Evolutionary conservation across 1,140 invertebrate genomes (phyloP), one percentile per base, ranked within the genome.

Genomic region (Frieseomelitta varia): DNA sequence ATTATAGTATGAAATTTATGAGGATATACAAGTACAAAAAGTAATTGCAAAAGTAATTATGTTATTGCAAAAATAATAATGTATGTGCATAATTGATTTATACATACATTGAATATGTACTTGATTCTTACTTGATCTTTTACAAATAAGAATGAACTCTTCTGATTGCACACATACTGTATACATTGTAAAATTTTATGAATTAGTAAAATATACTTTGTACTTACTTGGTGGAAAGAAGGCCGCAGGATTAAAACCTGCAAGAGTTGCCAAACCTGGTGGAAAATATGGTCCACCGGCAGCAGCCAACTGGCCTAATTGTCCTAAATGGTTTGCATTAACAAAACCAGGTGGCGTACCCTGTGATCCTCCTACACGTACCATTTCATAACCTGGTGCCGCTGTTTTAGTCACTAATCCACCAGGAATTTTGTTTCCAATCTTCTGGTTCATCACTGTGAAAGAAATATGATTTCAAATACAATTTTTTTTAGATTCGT

Each of bases 171-270:
- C 0, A 39, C 39, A 39, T 8, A 39, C 4, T 39, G 8, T 39
- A 39, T 47, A 51, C 30, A 53, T 68, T 19, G 11, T 65, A 51
- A 0, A 58, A 67, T 21, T 27, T 10, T 55, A 34, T 6, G 2
- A 39, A 21, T 63, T 58, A 10, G n/a, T 53, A n/a, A 53, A 67
- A 61, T 73, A 55, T 17, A 12, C 17, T 12, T 14, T 72, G 12
- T 90, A 96, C 97, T 97, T 96, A 97, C 97, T 97, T 95, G 97
- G 97, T 93, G 97, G 97, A 92, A 97, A 95, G 93, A 97, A 96
- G 91, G 97, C 96, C 89, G 97, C 96, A 91, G 97, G 95, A 94
- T 96, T 97, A 91, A 96, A 96, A 15, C 95, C 95, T 39, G 94
- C 92, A 19, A 93, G 87, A 65, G 90, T 90, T 61, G 90, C 86